phyloP scores from a whole-genome alignment of 2,888 invertebrate genomes.

The Archips xylosteana region DNA sequence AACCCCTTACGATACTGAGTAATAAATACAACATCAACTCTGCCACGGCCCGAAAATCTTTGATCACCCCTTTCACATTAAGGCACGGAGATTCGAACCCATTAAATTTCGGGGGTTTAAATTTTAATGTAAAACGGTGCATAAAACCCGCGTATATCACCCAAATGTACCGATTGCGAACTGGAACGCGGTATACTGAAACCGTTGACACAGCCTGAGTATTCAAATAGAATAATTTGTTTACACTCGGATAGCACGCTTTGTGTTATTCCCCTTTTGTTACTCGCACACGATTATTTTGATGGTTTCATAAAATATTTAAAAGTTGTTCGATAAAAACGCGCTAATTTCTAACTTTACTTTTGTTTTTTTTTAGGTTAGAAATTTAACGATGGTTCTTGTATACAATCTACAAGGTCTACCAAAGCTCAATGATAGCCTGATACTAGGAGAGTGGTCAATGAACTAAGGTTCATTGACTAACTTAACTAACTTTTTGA shows the following conservation, averaged over 20 bases:
- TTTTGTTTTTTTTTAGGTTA: no score
- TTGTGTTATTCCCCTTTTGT: slow-evolving; percentile 10
- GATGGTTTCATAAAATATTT: background rate
- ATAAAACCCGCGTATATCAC: slow-evolving; percentile 17
- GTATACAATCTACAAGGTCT: no score
- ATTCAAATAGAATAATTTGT: slow-evolving; percentile 34
- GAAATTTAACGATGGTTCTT: no score
- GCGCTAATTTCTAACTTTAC: no score
- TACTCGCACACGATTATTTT: slow-evolving; percentile 12
- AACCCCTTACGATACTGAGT: no score
- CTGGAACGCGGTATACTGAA: background rate
- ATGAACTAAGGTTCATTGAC: no score
- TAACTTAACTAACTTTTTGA: no score
- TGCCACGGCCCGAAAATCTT: background rate
- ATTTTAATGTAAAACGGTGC: slow-evolving; percentile 25
- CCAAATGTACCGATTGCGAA: slow-evolving; percentile 15
- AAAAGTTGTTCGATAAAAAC: background rate
- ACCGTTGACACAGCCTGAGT: slow-evolving; percentile 17
- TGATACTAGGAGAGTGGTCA: no score
- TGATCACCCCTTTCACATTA: slow-evolving; percentile 11
- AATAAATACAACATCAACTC: background rate
- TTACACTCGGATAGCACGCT: slow-evolving; percentile 15
- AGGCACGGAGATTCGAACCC: slow-evolving; percentile 7
- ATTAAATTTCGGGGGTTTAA: slow-evolving; percentile 27
- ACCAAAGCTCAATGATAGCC: no score